Evolutionary conservation across 2,888 invertebrate genomes (phyloP), one percentile per base, ranked within the genome.

Genomic region (Trichopoda pennipes): DNA sequence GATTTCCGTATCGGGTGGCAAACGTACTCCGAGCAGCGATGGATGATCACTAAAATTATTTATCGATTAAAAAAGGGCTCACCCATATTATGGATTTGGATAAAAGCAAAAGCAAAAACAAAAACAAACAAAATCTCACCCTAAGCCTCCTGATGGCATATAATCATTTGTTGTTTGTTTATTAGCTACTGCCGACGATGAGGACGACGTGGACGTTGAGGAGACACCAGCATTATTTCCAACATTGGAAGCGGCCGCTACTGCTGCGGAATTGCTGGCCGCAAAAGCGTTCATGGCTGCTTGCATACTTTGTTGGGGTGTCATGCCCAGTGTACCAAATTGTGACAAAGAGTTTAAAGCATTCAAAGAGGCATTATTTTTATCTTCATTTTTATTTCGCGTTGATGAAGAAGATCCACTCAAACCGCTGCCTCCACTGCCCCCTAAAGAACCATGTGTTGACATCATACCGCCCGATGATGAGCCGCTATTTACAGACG

Each of bases 1-100:
- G 85, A 96, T 96, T 92, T 97, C 96, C 58, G 96, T 97, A 89
- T 96, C 96, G 49, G 96, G 96, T 84, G 96, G 96, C 87, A 97
- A 92, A 82, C 96, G 93, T 63, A 96, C 96, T 81, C 96, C 96
- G 89, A 96, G 92, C 90, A 96, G 94, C 87, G 96, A 95, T 85
- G 95, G 94, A 81, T 96, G 95, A 92, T 96, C 96, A 92, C 95
- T 96, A 92, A 70, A 74, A 69, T 42, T 17, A 2, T 47, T 19
- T 2, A 8, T 44, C 3, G 21, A 32, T 69, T 42, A 44, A 1
- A 16, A 44, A 16, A 16, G 1, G 42, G 2, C 32, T 32, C 8
- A 1, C 12, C 38, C 16, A 38, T 6, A 44, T 44, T 28, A 28
- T 28, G 9, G 9, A 17, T 16, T 8, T 17, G 47, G 12, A 3